These are phyloP conservation scores for Takifugu bimaculatus DNA, from an alignment of 2,113 vertebrate genomes.

Conservation along the genomic window DNA sequence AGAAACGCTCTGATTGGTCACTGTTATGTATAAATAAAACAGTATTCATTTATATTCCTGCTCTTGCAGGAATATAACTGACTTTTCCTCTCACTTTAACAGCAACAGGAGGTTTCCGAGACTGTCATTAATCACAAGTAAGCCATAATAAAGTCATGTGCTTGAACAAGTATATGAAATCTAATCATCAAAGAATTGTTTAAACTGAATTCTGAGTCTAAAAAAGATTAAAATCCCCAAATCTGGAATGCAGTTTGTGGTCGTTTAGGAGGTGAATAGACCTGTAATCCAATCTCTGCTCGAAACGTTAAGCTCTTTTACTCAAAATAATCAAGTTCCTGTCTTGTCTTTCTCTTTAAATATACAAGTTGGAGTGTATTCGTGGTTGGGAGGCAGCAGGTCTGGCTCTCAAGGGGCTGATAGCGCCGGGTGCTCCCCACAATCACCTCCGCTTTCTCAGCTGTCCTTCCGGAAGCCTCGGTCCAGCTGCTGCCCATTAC, in stretches of 20 bases:
- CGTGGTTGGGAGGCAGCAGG: constrained; percentile 22
- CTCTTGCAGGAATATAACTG: too few species aligned
- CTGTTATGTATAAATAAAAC: too few species aligned
- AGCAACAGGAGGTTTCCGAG: too few species aligned
- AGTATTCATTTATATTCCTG: too few species aligned
- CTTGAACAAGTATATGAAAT: too few species aligned
- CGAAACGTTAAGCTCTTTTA: not conserved
- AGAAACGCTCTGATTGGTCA: too few species aligned
- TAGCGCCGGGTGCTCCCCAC: constrained; percentile 46
- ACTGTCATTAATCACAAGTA: too few species aligned
- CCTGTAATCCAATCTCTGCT: not conserved
- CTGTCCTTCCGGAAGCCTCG: constrained; percentile 75
- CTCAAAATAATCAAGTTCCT: constrained; percentile 27
- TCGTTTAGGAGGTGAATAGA: not conserved
- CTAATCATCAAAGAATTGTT: too few species aligned
- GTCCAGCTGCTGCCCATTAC: constrained; percentile 83
- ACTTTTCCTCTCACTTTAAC: too few species aligned
- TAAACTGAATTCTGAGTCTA: not conserved
- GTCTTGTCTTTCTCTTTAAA: constrained; percentile 9
- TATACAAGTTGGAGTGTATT: constrained; percentile 24
- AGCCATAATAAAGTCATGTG: too few species aligned
- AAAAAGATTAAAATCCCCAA: not conserved
- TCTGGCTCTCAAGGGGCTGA: constrained; percentile 26
- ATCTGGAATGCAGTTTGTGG: not conserved
- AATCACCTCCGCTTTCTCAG: constrained; percentile 58